Evolutionary conservation across 1,140 invertebrate species (phyloP).

Genomic region (Halyomorpha halys): DNA sequence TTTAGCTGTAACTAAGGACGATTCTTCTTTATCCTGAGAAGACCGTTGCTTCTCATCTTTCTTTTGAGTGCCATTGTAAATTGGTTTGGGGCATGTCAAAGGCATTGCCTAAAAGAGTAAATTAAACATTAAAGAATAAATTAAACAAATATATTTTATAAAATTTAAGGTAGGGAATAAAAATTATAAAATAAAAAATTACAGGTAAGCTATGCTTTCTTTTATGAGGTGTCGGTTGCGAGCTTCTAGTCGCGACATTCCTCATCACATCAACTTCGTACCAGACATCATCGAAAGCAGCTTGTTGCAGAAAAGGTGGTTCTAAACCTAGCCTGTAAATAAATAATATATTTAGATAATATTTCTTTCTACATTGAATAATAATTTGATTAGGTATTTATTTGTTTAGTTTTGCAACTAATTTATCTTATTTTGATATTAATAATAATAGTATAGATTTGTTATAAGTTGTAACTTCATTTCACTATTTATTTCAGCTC

Average conservation of each 20-base stretch:
- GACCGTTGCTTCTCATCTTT: conserved; percentile 25
- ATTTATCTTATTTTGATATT: too few relatives aligned
- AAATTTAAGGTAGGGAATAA: neutral
- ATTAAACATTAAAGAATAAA: neutral
- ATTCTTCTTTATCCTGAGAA: conserved; percentile 29
- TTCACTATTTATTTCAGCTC: too few relatives aligned
- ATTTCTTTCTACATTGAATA: too few relatives aligned
- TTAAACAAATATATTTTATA: conserved; percentile 20
- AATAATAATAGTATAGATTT: too few relatives aligned
- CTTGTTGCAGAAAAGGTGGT: conserved; percentile 59
- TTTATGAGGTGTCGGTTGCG: conserved; percentile 13
- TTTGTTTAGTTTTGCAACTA: too few relatives aligned
- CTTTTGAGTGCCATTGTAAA: conserved; percentile 21
- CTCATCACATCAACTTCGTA: conserved; percentile 75
- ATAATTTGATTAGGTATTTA: too few relatives aligned
- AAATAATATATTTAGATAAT: too few relatives aligned
- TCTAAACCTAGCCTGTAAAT: conserved; percentile 39
- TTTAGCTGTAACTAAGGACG: conserved; percentile 30
- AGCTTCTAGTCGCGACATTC: conserved; percentile 49
- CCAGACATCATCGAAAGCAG: conserved; percentile 68
- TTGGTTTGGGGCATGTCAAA: conserved; percentile 22
- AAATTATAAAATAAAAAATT: conserved; percentile 12
- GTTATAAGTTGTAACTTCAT: too few relatives aligned
- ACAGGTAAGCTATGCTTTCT: conserved; percentile 34
- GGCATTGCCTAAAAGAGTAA: conserved; percentile 27